Evolutionary conservation across 2,888 invertebrate genomes (phyloP), one percentile per base, ranked within the genome.

Genomic region (Tricholauxania praeusta): DNA sequence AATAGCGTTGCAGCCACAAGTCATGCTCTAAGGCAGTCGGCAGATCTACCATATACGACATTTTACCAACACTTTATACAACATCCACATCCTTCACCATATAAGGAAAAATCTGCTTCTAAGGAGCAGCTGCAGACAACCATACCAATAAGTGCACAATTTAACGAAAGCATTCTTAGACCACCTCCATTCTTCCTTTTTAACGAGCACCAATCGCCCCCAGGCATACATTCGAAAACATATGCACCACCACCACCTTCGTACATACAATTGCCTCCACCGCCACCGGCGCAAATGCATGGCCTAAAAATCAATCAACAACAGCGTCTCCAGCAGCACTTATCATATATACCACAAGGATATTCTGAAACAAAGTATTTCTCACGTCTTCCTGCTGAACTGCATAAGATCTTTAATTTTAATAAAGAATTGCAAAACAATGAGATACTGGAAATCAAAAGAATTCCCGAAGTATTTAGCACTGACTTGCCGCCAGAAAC

Each of bases 401-500:
- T 52, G 10, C 64, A 67, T 28, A 73, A 75, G 17, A 57, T 73
- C n/a, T 64, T 63, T 12, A 73, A 74, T 19, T 52, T 67, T 7
- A 77, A 76, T 15, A 68, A 72, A 14, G 77, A 80, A 3, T 72
- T 80, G 6, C 77, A 78, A 22, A 81, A 81, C 19, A 84, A 85
- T 72, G 83, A 87, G 73, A 83, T 85, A 7, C 71, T 86, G 32
- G 83, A 86, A 79, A 85, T 87, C 12, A 82, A 81, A 72, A 78
- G 75, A 57, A 82, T 84, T 7, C 86, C 86, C 0, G 82, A 85
- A 75, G 81, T 86, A 15, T 85, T 80, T 49, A 85, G 83, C 39
- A 82, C 84, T 0, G 82, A 82, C 63, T 68, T 84, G 0, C 82
- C 82, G 19, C 75, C 79, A 19, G 47, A 74, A 3, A 74, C 60